Base-by-base conservation (phyloP, 2,113 vertebrate genomes). In the Crocuta crocuta region DNA sequence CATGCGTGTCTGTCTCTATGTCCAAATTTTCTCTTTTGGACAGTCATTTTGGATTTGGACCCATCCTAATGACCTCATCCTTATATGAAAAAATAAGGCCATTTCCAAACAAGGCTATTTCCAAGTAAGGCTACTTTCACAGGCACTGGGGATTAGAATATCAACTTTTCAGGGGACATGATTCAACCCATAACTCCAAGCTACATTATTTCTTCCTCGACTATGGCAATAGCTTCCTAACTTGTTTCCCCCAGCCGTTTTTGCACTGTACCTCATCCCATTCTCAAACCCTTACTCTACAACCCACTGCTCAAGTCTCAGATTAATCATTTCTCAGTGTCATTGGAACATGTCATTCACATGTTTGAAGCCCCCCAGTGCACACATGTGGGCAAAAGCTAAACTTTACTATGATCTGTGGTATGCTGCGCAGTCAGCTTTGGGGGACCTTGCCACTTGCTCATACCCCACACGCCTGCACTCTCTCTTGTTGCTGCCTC, bases 381-480 rank as follows among this genome's bases (percentile, higher is more conserved):
- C 10, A 48, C 24, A 21, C 53, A 45, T 3, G 4, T 23, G 26
- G 68, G 61, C 43, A 2, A 28, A 21, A 31, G 23, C 65, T 15
- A 8, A 73, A 50, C 74, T 68, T 55, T 61, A 43, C 9, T 16
- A 13, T 3, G 33, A 48, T 17, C 84, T 45, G 17, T 17, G 1
- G 1, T 10, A 4, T 26, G 55, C 33, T 4, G 1, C 0, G 0
- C 24, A 12, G 7, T 24, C 70, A 53, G 31, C 26, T 21, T 8
- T 7, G 1, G 7, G 33, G 3, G 19, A 15, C 83, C 43, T 28
- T 5, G 39, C 33, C 2, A 0, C 21, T 35, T 61, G 15, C 13
- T 35, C 1, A 0, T 26, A 11, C 11, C 84, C 92, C 11, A 7
- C 15, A 0, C 0, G 0, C 65, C 71, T 66, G 63, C 10, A 3